Evolutionary conservation across 2,888 invertebrate species (phyloP).

Genomic region (Zygaena filipendulae): DNA sequence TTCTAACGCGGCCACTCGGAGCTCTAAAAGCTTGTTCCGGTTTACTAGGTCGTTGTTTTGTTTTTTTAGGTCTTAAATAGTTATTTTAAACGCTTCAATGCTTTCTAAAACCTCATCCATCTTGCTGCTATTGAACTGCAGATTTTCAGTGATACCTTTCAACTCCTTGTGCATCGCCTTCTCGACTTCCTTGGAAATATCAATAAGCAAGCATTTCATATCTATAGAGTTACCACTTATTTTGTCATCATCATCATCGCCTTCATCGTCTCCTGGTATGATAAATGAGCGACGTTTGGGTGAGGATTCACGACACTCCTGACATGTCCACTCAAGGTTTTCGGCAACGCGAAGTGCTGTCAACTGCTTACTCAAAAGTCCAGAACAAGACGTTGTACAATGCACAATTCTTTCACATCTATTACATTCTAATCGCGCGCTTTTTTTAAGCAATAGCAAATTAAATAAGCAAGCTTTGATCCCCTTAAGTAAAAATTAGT

Average conservation of each 20-base stretch:
- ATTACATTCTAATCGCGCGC: not conserved
- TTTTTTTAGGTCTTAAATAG: not conserved
- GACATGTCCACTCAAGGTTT: too few species aligned
- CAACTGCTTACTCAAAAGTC: not conserved
- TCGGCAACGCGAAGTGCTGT: not conserved
- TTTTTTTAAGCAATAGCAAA: too few species aligned
- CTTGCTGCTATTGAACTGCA: not conserved
- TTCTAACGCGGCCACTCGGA: too few species aligned
- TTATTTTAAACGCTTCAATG: not conserved
- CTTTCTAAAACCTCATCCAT: not conserved
- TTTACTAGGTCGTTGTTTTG: too few species aligned
- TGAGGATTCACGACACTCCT: not conserved
- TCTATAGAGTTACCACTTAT: not conserved
- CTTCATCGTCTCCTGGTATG: not conserved
- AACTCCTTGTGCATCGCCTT: not conserved
- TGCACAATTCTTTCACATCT: not conserved
- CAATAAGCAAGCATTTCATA: not conserved
- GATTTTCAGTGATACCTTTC: not conserved
- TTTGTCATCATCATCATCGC: not conserved
- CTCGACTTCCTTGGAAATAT: constrained; percentile 2
- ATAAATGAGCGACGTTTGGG: not conserved
- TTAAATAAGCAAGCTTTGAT: too few species aligned
- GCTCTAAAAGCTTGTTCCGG: too few species aligned
- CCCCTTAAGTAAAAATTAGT: too few species aligned
- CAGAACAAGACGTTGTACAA: not conserved